phyloP scores from a whole-genome alignment of 2,888 invertebrate genomes.

The Linyphia triangularis region DNA sequence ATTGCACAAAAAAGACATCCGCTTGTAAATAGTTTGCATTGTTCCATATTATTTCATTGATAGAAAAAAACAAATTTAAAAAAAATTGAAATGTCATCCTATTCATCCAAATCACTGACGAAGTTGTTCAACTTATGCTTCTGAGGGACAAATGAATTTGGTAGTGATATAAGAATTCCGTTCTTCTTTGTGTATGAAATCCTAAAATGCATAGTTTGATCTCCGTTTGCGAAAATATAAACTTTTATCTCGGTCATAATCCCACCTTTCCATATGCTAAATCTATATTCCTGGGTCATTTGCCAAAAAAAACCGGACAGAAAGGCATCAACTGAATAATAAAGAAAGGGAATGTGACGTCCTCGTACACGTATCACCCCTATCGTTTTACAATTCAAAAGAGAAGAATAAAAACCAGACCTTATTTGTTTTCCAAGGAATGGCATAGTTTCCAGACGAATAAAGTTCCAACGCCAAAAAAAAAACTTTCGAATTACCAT shows the following conservation, averaged over 20 bases:
- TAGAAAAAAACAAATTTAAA: no score
- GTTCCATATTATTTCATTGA: no score
- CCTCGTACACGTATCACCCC: conserved; percentile 14
- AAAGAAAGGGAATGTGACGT: background rate
- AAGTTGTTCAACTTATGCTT: no score
- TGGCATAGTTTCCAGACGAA: background rate
- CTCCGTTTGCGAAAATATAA: background rate
- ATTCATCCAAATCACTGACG: no score
- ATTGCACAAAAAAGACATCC: no score
- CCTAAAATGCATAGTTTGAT: background rate
- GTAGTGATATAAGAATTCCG: no score
- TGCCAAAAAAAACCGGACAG: background rate
- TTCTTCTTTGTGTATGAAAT: no score
- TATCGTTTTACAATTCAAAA: conserved; percentile 26
- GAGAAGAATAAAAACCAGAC: background rate
- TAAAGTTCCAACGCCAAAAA: conserved; percentile 22
- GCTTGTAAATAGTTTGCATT: no score
- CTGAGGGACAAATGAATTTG: no score
- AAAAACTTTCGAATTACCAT: conserved; percentile 35
- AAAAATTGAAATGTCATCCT: no score
- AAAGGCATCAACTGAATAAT: background rate
- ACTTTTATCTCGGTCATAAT: background rate
- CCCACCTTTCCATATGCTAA: background rate
- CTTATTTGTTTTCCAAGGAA: background rate
- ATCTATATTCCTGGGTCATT: background rate